Percentiles rank a stretch among this genome's conserved stretches.
Conservation (phyloP, 2,113 vertebrate species). For the Ctenodactylus gundi region DNA sequence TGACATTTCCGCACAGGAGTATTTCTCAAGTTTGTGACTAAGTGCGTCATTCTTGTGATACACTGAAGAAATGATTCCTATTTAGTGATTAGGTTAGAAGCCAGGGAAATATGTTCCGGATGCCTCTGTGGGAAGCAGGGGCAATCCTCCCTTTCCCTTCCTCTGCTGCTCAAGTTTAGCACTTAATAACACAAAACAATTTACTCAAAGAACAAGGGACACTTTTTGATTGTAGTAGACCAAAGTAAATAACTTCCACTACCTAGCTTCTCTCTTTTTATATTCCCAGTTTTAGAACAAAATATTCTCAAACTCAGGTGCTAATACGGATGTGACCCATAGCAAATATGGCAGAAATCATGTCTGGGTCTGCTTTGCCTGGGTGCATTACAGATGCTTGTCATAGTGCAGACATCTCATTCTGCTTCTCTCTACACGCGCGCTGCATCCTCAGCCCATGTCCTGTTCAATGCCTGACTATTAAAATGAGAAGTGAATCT, state of each 20-base stretch:
- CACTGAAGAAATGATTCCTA: not conserved
- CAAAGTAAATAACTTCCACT: not conserved
- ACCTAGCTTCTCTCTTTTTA: not conserved
- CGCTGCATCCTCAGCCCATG: fast-evolving
- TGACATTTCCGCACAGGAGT: not conserved
- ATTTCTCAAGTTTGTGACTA: not conserved
- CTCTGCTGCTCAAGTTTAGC: not conserved
- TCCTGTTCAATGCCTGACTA: not conserved
- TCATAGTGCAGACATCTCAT: not conserved
- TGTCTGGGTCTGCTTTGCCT: not conserved
- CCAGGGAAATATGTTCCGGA: not conserved
- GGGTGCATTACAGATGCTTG: not conserved
- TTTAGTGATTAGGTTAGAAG: not conserved
- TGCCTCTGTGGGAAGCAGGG: not conserved
- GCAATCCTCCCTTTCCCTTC: not conserved
- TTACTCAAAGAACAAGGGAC: not conserved
- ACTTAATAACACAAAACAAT: not conserved
- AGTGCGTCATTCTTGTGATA: not conserved
- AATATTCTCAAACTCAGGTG: not conserved
- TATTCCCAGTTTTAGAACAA: not conserved
- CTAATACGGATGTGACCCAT: not conserved
- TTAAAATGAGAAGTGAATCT: not conserved
- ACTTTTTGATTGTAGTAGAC: not conserved
- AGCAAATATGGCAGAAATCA: not conserved
- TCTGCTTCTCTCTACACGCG: not conserved